A percentile compares a stretch with the other conserved stretches of the same genome.
These are phyloP conservation scores for Tanytarsus gracilentus DNA, from an alignment of 2,888 invertebrate species.

Conservation along the genomic window DNA sequence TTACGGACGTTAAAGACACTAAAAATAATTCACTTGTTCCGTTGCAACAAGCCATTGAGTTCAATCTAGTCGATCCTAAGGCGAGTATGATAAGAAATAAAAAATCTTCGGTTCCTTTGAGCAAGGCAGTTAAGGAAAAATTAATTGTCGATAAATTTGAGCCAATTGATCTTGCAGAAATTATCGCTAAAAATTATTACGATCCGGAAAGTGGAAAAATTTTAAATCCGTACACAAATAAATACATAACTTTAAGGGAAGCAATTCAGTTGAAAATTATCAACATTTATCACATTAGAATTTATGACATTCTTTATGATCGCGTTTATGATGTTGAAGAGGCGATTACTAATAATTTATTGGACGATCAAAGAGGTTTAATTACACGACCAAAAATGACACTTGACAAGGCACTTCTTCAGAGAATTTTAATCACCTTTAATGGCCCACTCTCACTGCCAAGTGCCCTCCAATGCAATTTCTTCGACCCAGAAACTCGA, in stretches of 20 bases:
- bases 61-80: slow-evolving; percentile 45
- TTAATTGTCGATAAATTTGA: slow-evolving; percentile 47
- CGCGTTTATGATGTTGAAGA: slow-evolving; percentile 47
- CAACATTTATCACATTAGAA: slow-evolving; percentile 46
- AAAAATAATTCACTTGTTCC: slow-evolving; percentile 56
- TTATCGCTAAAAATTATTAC: slow-evolving; percentile 49
- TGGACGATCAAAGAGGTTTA: slow-evolving; percentile 48
- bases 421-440: slow-evolving; percentile 51
- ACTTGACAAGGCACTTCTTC: slow-evolving; percentile 50
- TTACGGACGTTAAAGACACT: slow-evolving; percentile 58
- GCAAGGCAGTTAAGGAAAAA: slow-evolving; percentile 45
- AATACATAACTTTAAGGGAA: slow-evolving; percentile 51
- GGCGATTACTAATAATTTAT: slow-evolving; percentile 45
- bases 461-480: slow-evolving; percentile 51
- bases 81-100: slow-evolving; percentile 39
- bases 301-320: slow-evolving; percentile 48
- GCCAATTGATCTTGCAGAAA: slow-evolving; percentile 47
- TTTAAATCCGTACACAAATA: slow-evolving; percentile 51
- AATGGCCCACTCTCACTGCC: slow-evolving; percentile 52
- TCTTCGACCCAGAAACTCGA: slow-evolving; percentile 49
- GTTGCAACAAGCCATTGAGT: slow-evolving; percentile 64
- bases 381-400: slow-evolving; percentile 48
- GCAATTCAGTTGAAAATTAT: slow-evolving; percentile 49
- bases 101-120: slow-evolving; percentile 39
- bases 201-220: slow-evolving; percentile 49